phyloP scores from a whole-genome alignment of 2,113 vertebrate genomes.

The Engraulis encrasicolus region DNA sequence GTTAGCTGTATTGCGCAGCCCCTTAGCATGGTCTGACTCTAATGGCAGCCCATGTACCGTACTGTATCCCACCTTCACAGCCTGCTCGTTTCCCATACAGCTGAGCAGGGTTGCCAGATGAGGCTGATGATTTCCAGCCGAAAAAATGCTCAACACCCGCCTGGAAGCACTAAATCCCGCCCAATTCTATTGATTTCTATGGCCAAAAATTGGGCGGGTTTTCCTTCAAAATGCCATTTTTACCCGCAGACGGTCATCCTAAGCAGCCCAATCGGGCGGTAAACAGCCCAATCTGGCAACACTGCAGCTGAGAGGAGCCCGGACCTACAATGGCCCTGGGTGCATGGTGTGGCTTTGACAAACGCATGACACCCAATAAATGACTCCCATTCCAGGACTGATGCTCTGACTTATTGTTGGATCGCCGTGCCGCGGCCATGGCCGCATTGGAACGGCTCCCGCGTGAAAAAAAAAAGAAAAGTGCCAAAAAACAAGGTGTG shows the following conservation, averaged over 20 bases:
- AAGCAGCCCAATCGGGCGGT: too few relatives aligned
- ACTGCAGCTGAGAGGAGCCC: too few relatives aligned
- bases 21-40: neutral
- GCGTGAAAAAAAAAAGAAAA: conserved; percentile 60
- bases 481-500: conserved; percentile 62
- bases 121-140: too few relatives aligned
- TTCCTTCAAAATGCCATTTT: too few relatives aligned
- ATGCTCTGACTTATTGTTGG: conserved; percentile 69
- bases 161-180: too few relatives aligned
- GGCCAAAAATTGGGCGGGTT: too few relatives aligned
- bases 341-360: conserved; percentile 36
- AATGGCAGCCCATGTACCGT: neutral
- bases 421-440: conserved; percentile 51
- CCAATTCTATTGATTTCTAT: too few relatives aligned
- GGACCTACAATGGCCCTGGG: conserved; percentile 32
- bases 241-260: too few relatives aligned
- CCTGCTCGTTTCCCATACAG: conserved; percentile 46
- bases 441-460: conserved; percentile 61
- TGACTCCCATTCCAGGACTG: conserved; percentile 54
- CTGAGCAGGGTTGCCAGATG: too few relatives aligned
- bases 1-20: neutral
- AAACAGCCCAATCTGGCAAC: too few relatives aligned
- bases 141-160: too few relatives aligned
- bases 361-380: conserved; percentile 59
- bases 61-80: neutral